Conservation (phyloP, 2,888 invertebrate species). For the Eupelmus urozonus region DNA sequence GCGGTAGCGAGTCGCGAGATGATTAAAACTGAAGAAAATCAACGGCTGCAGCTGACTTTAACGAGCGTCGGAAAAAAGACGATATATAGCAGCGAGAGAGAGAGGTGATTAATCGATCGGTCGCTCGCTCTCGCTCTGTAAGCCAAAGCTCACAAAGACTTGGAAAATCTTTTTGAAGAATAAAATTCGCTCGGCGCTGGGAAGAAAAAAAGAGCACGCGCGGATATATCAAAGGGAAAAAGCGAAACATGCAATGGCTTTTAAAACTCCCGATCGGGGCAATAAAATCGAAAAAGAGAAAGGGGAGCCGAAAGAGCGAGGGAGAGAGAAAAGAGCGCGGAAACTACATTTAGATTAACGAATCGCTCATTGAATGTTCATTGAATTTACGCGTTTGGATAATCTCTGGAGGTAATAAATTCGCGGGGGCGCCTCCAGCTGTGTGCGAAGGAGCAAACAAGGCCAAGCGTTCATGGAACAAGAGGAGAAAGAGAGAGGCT, state of each 20-base stretch:
- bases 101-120: constrained; percentile 35
- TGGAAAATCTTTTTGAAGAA: constrained; percentile 30
- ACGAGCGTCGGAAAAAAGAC: constrained; percentile 23
- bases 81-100: neutral
- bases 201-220: neutral
- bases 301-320: constrained; percentile 11
- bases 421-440: constrained; percentile 45
- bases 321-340: constrained; percentile 29
- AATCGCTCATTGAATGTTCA: constrained; percentile 60
- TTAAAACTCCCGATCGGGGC: constrained; percentile 39
- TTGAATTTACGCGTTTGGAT: constrained; percentile 62
- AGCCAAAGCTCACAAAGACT: neutral
- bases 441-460: constrained; percentile 43
- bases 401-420: constrained; percentile 62
- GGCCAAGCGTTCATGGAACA: constrained; percentile 37
- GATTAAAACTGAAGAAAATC: constrained; percentile 43
- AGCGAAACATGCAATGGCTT: constrained; percentile 52
- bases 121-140: neutral
- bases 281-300: constrained; percentile 34
- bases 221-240: constrained; percentile 20
- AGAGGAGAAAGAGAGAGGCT: neutral
- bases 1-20: constrained; percentile 18
- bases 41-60: neutral
- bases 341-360: constrained; percentile 60
- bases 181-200: constrained; percentile 11